phyloP scores from a whole-genome alignment of 2,888 invertebrate species.

The Mythimna albipuncta region DNA sequence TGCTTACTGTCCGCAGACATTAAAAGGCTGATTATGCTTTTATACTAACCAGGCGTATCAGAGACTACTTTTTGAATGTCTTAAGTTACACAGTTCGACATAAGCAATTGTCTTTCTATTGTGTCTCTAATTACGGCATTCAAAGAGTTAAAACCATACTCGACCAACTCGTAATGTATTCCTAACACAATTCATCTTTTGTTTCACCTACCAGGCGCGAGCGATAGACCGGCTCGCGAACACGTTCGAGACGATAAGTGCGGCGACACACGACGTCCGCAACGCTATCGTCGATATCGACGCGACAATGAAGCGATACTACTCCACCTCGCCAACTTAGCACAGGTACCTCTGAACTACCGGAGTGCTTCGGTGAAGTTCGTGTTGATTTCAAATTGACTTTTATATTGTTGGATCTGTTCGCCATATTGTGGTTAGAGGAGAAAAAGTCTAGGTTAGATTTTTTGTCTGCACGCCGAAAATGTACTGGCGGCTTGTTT shows the following conservation, averaged over 20 bases:
- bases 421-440: background rate
- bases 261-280: slow-evolving; percentile 80
- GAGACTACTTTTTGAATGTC: no score
- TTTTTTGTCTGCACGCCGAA: background rate
- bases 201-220: slow-evolving; percentile 73
- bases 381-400: slow-evolving; percentile 18
- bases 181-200: no score
- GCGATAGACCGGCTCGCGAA: slow-evolving; percentile 83
- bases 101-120: no score
- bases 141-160: no score
- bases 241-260: slow-evolving; percentile 80
- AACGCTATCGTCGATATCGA: slow-evolving; percentile 84
- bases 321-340: slow-evolving; percentile 81
- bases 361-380: slow-evolving; percentile 35
- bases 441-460: background rate
- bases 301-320: slow-evolving; percentile 82
- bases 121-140: no score
- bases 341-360: slow-evolving; percentile 71
- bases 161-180: no score
- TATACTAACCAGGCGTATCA: no score
- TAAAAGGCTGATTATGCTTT: no score
- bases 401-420: slow-evolving; percentile 10
- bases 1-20: no score
- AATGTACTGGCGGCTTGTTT: background rate
- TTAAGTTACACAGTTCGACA: no score